Conservation (phyloP, 2,113 vertebrate genomes). For the Urocolius indicus region DNA sequence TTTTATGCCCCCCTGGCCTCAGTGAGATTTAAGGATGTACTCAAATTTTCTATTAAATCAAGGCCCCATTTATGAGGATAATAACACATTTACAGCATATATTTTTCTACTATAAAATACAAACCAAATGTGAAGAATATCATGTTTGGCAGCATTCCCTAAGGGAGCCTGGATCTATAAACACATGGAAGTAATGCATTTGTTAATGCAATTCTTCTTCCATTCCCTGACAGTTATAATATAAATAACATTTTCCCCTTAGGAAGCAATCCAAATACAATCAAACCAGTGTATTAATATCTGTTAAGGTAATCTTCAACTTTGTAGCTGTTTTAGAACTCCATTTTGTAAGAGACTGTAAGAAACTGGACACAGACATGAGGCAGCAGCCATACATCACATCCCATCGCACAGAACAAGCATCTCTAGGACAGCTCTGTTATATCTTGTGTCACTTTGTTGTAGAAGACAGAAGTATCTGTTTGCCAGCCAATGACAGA, state of each 20-base stretch:
- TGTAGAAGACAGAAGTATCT: background rate
- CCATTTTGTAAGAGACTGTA: background rate
- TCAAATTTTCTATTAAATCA: constrained; percentile 20
- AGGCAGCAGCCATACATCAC: background rate
- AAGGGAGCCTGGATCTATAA: constrained; percentile 61
- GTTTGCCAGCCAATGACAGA: accelerated
- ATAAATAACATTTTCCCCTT: constrained; percentile 53
- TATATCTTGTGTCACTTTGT: accelerated
- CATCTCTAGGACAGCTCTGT: accelerated
- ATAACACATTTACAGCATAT: background rate
- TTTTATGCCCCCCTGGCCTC: background rate
- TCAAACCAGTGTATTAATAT: constrained; percentile 29
- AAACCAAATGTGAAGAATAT: constrained; percentile 36
- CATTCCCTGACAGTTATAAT: constrained; percentile 59
- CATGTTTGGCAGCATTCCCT: constrained; percentile 49
- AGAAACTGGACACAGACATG: background rate
- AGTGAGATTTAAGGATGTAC: background rate
- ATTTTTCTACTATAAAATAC: background rate
- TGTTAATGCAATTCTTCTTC: constrained; percentile 57
- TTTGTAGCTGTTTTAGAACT: background rate
- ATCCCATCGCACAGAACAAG: accelerated
- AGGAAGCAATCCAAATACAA: constrained; percentile 52
- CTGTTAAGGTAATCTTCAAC: background rate
- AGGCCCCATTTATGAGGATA: background rate
- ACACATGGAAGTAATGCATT: constrained; percentile 22